Base-by-base conservation (phyloP, 2,888 invertebrate species). In the Ornithoptera alexandrae region DNA sequence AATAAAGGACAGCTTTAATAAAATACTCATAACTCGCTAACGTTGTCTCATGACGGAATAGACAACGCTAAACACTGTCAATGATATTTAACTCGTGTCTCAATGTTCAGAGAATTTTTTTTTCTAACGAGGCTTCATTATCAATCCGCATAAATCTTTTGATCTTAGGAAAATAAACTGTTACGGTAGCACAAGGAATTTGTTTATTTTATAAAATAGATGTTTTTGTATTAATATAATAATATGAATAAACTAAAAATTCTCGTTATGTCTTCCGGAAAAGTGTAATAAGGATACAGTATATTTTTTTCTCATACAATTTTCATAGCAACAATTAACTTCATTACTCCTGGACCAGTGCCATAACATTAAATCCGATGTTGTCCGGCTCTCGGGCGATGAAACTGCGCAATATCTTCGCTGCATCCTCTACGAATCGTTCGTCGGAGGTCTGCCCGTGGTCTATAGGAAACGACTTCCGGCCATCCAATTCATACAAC, bases 351-450 rank as follows among this genome's bases (percentile, higher is more conserved):
- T 94, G 93, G 71, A 95, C 93, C 64, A 98, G 93, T 62, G 98
- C 98, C 82, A 98, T 95, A 65, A 98, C 94, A 67, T 96, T 97
- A 84, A 98, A 98, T 78, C 96, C 96, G 70, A 98, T 93, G 81
- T 97, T 96, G 67, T 96, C 95, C 0, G 98, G 97, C 86, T 98
- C 97, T 69, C 96, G 94, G 62, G 94, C 94, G 93, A 98, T 97
- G 82, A 97, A 98, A 79, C 95, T 93, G 77, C 95, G 95, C 85
- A 97, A 97, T 20, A 98, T 95, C 73, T 94, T 94, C 1, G 96
- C 97, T 8, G 97, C 95, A 87, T 98, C 97, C 92, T 96, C 94
- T 56, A 98, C 88, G 63, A 98, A 94, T 30, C 93, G 94, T 10
- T 97, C 97, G 2, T 94, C 87, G 61, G 94, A 93, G 1, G 97